A percentile compares a stretch with the other conserved stretches of the same genome.
Conservation (phyloP, 1,140 invertebrate genomes). For the Orius laevigatus region DNA sequence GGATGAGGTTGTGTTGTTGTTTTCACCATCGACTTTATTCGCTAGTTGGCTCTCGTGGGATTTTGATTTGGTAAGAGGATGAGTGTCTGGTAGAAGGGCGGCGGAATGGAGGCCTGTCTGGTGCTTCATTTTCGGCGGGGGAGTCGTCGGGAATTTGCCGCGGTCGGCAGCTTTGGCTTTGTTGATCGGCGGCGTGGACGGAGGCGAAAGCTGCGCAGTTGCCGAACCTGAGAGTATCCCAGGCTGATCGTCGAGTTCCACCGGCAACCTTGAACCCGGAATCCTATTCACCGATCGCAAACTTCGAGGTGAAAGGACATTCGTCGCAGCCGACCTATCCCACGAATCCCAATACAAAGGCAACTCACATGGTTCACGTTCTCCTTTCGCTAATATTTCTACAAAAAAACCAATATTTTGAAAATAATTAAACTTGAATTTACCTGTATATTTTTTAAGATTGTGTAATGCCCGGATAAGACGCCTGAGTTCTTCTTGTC, state of each 20-base stretch:
- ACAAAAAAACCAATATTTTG: conserved; percentile 12
- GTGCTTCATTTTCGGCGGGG: conserved; percentile 57
- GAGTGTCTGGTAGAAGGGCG: conserved; percentile 34
- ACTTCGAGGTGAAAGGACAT: conserved; percentile 40
- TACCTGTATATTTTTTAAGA: conserved; percentile 68
- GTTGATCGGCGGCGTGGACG: conserved; percentile 38
- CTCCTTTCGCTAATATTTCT: conserved; percentile 44
- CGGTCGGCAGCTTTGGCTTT: conserved; percentile 20
- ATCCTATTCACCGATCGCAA: background rate
- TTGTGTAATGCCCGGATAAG: conserved; percentile 68
- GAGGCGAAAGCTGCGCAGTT: conserved; percentile 21
- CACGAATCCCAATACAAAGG: conserved; percentile 86
- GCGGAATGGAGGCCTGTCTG: conserved; percentile 34
- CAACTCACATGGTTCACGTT: conserved; percentile 37
- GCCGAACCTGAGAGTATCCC: too few species aligned
- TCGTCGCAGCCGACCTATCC: conserved; percentile 42
- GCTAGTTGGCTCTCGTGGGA: conserved; percentile 80
- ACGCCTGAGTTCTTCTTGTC: conserved; percentile 61
- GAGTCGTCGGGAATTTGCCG: conserved; percentile 52
- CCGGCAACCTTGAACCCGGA: background rate
- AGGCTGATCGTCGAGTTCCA: conserved; percentile 23
- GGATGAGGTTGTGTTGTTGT: conserved; percentile 14
- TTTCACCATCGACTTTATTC: conserved; percentile 21
- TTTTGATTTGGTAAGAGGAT: conserved; percentile 71
- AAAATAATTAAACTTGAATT: conserved; percentile 15